Evolutionary conservation across 2,113 vertebrate species (phyloP).

Genomic region (Rallus limicola): DNA sequence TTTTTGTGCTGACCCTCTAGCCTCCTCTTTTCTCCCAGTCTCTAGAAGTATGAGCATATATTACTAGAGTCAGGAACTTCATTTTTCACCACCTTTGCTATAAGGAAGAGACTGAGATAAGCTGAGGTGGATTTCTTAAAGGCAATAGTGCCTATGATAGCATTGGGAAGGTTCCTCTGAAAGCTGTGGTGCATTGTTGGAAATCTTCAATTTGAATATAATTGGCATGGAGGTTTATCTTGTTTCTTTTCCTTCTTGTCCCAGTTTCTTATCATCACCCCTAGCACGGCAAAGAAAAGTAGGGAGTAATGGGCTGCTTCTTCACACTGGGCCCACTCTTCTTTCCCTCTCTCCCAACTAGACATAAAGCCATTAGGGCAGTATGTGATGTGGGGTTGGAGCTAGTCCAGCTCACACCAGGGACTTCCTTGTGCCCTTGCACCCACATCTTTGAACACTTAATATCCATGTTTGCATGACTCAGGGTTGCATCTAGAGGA

Average conservation of each 20-base stretch:
- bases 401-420: neutral
- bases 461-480: neutral
- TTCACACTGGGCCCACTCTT: neutral
- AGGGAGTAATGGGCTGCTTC: neutral
- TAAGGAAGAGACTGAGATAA: neutral
- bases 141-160: neutral
- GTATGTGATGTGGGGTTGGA: slow-evolving; percentile 32
- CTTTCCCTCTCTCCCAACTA: neutral
- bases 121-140: neutral
- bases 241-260: neutral
- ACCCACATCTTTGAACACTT: neutral
- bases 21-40: neutral
- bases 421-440: neutral
- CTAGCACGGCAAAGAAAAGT: neutral
- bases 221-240: neutral
- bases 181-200: neutral
- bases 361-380: neutral
- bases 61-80: neutral
- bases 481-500: neutral
- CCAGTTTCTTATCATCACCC: neutral
- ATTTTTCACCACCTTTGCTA: neutral
- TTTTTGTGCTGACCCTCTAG: neutral
- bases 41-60: neutral
- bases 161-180: neutral
- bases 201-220: neutral